A percentile compares a stretch with the other conserved stretches of the same genome.
phyloP scores from a whole-genome alignment of 2,888 invertebrate species.

The Ophioninae sp. region DNA sequence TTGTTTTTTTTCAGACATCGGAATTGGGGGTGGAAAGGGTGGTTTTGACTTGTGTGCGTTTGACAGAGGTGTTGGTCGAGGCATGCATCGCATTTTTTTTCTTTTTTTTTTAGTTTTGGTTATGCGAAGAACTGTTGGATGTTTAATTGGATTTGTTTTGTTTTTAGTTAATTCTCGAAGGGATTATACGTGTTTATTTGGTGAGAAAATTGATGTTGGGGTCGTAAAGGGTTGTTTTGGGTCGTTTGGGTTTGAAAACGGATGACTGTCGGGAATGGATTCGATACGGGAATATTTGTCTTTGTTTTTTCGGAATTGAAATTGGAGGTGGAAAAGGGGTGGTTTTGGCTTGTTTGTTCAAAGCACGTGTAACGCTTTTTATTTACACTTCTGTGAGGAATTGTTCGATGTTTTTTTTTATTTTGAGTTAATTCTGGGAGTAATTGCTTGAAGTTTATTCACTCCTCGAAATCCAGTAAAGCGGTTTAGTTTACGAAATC shows the following conservation, averaged over 20 bases:
- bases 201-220: too few species aligned
- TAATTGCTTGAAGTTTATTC: not conserved
- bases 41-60: too few species aligned
- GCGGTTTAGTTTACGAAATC: not conserved
- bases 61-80: not conserved
- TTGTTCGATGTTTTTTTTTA: not conserved
- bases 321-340: too few species aligned
- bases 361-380: not conserved
- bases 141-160: not conserved
- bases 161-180: not conserved
- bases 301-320: too few species aligned
- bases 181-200: not conserved
- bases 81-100: not conserved
- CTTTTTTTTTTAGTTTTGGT: not conserved
- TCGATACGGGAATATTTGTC: not conserved
- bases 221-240: too few species aligned
- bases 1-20: too few species aligned
- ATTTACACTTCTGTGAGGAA: not conserved
- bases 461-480: not conserved
- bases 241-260: not conserved
- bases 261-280: too few species aligned
- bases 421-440: not conserved
- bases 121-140: not conserved
- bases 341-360: not conserved
- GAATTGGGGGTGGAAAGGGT: too few species aligned